These are phyloP conservation scores for Ceratosolen solmsi DNA, from an alignment of 1,140 invertebrate species.

Conservation along the genomic window DNA sequence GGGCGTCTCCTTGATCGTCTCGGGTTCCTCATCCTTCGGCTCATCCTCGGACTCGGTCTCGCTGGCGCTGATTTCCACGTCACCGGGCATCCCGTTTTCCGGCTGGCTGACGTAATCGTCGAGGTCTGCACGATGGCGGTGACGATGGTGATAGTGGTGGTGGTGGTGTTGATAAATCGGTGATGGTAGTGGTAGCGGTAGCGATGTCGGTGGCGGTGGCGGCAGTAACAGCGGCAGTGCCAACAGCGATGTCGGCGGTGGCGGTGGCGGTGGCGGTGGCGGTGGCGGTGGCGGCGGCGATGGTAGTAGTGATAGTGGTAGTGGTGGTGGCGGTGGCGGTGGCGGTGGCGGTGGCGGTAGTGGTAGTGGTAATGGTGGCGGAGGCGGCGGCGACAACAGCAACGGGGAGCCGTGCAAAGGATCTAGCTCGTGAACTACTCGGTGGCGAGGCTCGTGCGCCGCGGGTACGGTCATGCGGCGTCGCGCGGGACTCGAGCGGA, in stretches of 20 bases:
- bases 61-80: conserved; percentile 73
- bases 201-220: background rate
- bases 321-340: background rate
- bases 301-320: background rate
- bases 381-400: background rate
- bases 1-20: conserved; percentile 75
- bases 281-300: background rate
- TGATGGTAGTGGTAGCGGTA: background rate
- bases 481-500: background rate
- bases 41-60: conserved; percentile 76
- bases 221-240: too few relatives aligned
- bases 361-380: background rate
- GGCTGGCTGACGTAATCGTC: conserved; percentile 71
- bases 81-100: conserved; percentile 70
- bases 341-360: conserved; percentile 46
- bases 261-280: background rate
- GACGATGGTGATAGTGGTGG: background rate
- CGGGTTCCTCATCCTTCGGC: conserved; percentile 63
- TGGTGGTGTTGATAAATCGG: background rate
- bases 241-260: too few relatives aligned
- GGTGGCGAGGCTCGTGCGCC: conserved; percentile 3
- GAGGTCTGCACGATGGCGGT: conserved; percentile 62
- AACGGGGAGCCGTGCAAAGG: conserved; percentile 63
- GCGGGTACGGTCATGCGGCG: conserved; percentile 40
- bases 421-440: conserved; percentile 68